Conservation (phyloP, 2,888 invertebrate genomes). For the Allophyes oxyacanthae region DNA sequence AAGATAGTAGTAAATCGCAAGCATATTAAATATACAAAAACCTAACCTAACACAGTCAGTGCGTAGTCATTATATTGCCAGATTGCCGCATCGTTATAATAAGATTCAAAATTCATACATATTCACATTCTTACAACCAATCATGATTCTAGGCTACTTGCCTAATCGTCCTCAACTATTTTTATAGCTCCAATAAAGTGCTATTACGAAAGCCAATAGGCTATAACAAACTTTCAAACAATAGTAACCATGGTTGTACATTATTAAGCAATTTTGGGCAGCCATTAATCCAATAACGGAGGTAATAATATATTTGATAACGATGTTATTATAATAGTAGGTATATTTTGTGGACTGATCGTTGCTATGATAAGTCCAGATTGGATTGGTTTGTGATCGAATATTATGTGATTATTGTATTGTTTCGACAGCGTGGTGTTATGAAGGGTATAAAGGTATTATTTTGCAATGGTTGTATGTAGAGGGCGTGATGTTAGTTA, state of each 20-base stretch:
- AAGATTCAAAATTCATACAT: slow-evolving; percentile 33
- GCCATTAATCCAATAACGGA: slow-evolving; percentile 79
- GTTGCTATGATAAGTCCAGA: slow-evolving; percentile 49
- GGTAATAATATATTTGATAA: slow-evolving; percentile 57
- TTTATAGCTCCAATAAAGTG: slow-evolving; percentile 60
- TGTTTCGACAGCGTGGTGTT: slow-evolving; percentile 44
- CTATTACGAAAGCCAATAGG: slow-evolving; percentile 64
- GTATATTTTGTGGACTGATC: slow-evolving; percentile 42
- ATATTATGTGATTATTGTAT: slow-evolving; percentile 53
- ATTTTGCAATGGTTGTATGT: slow-evolving; percentile 50
- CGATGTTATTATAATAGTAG: slow-evolving; percentile 40
- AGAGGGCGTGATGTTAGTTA: slow-evolving; percentile 7
- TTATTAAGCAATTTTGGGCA: slow-evolving; percentile 77
- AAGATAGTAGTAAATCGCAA: too few relatives aligned
- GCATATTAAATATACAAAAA: too few relatives aligned
- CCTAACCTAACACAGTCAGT: too few relatives aligned
- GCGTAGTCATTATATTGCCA: too few relatives aligned
- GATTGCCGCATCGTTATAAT: slow-evolving; percentile 16
- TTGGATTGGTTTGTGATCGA: slow-evolving; percentile 59
- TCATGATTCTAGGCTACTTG: slow-evolving; percentile 24
- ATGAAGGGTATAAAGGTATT: slow-evolving; percentile 22
- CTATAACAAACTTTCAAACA: slow-evolving; percentile 69
- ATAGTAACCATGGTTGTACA: slow-evolving; percentile 64
- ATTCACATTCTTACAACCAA: slow-evolving; percentile 21
- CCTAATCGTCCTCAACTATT: slow-evolving; percentile 47